A percentile compares a stretch with the other conserved stretches of the same genome.
Conservation (phyloP, 2,113 vertebrate genomes). For the Siniperca chuatsi region DNA sequence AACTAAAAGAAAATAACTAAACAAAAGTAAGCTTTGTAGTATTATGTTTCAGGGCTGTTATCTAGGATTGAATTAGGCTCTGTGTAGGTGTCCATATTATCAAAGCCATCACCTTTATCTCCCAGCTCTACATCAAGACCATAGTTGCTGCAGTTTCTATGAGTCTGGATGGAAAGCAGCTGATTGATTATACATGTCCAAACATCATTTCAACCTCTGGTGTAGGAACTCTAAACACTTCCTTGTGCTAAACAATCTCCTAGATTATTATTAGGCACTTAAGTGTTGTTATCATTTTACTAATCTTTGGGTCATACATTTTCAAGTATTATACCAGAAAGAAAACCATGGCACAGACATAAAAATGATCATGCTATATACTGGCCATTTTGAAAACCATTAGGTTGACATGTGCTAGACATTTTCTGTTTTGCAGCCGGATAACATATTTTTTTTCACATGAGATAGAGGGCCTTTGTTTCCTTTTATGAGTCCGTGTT, state of each 20-base stretch:
- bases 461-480: neutral
- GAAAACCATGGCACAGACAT: neutral
- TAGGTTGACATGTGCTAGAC: neutral
- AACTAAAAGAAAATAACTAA: too few relatives aligned
- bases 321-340: neutral
- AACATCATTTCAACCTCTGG: neutral
- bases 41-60: neutral
- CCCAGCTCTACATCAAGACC: neutral
- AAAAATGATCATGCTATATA: neutral
- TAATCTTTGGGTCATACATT: neutral
- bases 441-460: neutral
- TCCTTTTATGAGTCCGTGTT: neutral
- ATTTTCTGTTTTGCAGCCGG: neutral
- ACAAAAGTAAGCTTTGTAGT: neutral
- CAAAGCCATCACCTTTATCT: too few relatives aligned
- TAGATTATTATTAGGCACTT: neutral
- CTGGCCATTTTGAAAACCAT: neutral
- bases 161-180: neutral
- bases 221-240: neutral
- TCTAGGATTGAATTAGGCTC: neutral
- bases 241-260: neutral
- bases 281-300: neutral
- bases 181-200: neutral
- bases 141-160: neutral
- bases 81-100: too few relatives aligned